Evolutionary conservation across 1,140 invertebrate genomes (phyloP).

Genomic region (Vanessa tameamea): DNA sequence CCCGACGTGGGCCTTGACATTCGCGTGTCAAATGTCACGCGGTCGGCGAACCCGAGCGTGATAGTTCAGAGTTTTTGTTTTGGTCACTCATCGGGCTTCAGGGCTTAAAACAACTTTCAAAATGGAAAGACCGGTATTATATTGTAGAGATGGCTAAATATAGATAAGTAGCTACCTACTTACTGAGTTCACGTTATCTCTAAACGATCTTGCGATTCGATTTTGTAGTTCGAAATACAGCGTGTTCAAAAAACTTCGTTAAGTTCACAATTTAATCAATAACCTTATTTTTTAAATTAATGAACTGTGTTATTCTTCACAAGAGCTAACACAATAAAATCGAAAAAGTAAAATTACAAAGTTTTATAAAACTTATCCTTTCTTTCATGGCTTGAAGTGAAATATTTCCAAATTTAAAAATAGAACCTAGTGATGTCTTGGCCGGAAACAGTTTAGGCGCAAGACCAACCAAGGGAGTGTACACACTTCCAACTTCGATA

Average conservation of each 20-base stretch:
- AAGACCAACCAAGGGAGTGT: too few species aligned
- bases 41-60: conserved; percentile 60
- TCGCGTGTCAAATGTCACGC: conserved; percentile 76
- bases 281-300: too few species aligned
- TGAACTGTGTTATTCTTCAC: too few species aligned
- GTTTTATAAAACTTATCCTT: too few species aligned
- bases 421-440: too few species aligned
- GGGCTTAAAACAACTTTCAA: conserved; percentile 36
- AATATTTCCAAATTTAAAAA: too few species aligned
- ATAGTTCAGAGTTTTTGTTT: conserved; percentile 52
- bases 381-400: too few species aligned
- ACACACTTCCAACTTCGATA: too few species aligned
- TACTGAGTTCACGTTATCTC: conserved; percentile 11
- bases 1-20: conserved; percentile 67
- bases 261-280: too few species aligned
- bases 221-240: conserved; percentile 2
- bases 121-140: conserved; percentile 32
- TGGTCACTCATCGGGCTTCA: conserved; percentile 36
- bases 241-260: background rate
- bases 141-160: conserved; percentile 18
- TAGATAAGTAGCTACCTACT: conserved; percentile 22
- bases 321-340: too few species aligned
- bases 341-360: too few species aligned
- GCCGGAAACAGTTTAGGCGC: too few species aligned
- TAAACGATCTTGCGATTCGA: conserved; percentile 5